Evolutionary conservation across 2,113 vertebrate species (phyloP).

Genomic region (Microtus richardsoni): DNA sequence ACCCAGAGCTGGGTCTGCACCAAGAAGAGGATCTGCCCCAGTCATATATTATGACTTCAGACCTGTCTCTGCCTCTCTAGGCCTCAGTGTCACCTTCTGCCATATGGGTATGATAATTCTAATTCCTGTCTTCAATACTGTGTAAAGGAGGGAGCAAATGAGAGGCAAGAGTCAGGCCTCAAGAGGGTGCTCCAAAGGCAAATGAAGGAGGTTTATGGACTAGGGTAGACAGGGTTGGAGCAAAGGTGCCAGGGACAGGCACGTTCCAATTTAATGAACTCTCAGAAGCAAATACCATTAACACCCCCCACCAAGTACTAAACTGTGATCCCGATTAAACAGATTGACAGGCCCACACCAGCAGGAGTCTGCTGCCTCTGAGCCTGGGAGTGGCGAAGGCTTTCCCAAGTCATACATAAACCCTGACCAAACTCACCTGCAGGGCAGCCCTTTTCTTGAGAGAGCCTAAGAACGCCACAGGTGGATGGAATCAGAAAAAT

Average conservation of each 20-base stretch:
- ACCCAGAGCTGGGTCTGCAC: neutral
- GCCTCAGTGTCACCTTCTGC: neutral
- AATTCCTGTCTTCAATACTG: neutral
- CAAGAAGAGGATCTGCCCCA: neutral
- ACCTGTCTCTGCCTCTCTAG: neutral
- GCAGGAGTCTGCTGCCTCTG: neutral
- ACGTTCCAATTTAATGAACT: neutral
- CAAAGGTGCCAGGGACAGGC: neutral
- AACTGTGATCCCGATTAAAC: neutral
- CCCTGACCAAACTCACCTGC: neutral
- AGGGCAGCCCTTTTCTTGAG: too few relatives aligned
- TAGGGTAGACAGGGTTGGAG: neutral
- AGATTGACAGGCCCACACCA: neutral
- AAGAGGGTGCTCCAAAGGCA: neutral
- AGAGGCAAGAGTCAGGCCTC: neutral
- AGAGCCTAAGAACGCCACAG: neutral
- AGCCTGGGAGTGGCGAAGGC: neutral
- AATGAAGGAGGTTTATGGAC: neutral
- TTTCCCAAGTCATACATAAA: neutral
- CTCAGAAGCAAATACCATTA: neutral
- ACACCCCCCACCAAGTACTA: neutral
- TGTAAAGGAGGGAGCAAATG: neutral
- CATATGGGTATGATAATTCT: neutral
- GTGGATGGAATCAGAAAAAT: neutral
- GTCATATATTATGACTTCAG: neutral